phyloP scores from a whole-genome alignment of 2,797 vertebrate species.

The Hyperoplus immaculatus region DNA sequence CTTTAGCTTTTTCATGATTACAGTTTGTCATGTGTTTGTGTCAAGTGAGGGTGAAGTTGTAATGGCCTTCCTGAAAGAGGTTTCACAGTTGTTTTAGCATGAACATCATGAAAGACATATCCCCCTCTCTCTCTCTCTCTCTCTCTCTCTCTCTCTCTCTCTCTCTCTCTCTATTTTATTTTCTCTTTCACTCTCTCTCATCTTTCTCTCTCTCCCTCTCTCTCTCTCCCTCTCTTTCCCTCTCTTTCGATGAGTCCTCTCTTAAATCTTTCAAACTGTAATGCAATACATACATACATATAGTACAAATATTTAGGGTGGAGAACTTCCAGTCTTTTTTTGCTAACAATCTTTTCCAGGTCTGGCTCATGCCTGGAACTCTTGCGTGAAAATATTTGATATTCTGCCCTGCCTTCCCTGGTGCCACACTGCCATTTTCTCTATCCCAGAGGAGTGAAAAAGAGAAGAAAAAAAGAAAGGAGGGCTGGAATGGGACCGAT shows the following conservation, averaged over 20 bases:
- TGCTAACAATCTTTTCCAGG: conserved; percentile 38
- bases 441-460: conserved; percentile 72
- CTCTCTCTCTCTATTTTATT: neutral
- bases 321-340: conserved; percentile 29
- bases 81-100: neutral
- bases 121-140: too few relatives aligned
- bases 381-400: conserved; percentile 80
- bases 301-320: neutral
- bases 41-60: neutral
- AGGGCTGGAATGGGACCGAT: conserved; percentile 76
- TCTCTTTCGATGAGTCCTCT: conserved; percentile 3
- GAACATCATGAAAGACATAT: neutral
- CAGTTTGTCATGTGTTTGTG: neutral
- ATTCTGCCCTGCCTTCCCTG: conserved; percentile 79
- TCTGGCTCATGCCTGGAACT: conserved; percentile 63
- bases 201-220: too few relatives aligned
- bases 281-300: neutral
- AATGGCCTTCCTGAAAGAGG: neutral
- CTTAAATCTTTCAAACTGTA: conserved; percentile 13
- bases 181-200: too few relatives aligned
- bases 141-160: too few relatives aligned
- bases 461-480: conserved; percentile 12
- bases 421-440: conserved; percentile 85
- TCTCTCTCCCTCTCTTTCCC: too few relatives aligned
- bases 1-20: neutral